phyloP scores from a whole-genome alignment of 2,797 vertebrate species.

The Malurus leucopterus region DNA sequence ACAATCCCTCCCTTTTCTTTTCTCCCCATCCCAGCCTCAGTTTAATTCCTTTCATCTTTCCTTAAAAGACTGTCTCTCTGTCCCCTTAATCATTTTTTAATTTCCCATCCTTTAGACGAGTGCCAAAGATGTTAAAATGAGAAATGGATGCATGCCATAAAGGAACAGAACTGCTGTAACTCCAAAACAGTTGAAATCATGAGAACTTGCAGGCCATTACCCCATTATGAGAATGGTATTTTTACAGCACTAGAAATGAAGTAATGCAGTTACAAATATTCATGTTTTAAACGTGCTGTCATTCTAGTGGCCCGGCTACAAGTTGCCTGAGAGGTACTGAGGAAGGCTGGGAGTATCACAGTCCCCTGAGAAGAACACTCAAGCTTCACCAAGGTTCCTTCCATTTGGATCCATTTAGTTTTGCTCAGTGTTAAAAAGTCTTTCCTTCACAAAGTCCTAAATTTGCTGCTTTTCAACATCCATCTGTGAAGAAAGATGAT shows the following conservation, averaged over 20 bases:
- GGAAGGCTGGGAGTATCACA: not conserved
- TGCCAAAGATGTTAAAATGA: constrained; percentile 56
- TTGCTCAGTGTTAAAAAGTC: not conserved
- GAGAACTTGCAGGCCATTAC: constrained; percentile 44
- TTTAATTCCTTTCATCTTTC: constrained; percentile 56
- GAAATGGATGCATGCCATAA: constrained; percentile 53
- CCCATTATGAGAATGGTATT: constrained; percentile 37
- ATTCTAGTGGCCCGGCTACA: not conserved
- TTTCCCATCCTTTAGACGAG: constrained; percentile 44
- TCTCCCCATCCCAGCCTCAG: not conserved
- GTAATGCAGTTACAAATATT: constrained; percentile 41
- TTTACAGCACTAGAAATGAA: constrained; percentile 44
- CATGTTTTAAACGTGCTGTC: not conserved
- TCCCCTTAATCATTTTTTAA: constrained; percentile 53
- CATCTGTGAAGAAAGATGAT: not conserved
- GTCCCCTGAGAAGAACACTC: not conserved
- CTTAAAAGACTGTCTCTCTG: constrained; percentile 29
- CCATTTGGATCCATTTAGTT: not conserved
- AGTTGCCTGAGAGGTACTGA: not conserved
- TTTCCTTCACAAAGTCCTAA: not conserved
- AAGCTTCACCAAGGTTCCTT: not conserved
- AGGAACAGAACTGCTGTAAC: constrained; percentile 44
- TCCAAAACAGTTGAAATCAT: constrained; percentile 33
- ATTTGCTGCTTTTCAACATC: not conserved
- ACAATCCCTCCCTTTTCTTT: constrained; percentile 2